Evolutionary conservation across 2,797 vertebrate genomes (phyloP), one percentile per base, ranked within the genome.

Genomic region (Amphiprion clarkii): DNA sequence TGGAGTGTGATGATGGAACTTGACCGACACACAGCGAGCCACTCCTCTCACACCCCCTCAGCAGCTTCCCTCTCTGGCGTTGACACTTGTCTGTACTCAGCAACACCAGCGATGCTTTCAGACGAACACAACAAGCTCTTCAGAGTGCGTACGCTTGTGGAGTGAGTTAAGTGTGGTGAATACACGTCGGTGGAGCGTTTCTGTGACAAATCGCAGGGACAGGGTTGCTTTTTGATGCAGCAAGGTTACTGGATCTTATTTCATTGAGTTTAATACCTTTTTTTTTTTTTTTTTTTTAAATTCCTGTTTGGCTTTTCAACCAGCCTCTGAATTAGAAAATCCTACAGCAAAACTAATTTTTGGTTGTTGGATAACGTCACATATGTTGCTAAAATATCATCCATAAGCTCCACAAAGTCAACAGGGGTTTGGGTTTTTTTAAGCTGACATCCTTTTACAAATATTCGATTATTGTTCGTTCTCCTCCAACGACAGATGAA

Each of bases 11-110:
- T 52, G 60, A 51, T 67, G 58, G 76, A 84, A 71, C 69, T 74
- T 84, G 69, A 81, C 73, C 23, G 1, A 40, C 16, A 56, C 57
- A 27, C 31, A 64, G 59, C 58, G 31, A 66, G 39, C 55, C 71
- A 33, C 67, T 84, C 72, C 51, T 61, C 72, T 67, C 73, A 83
- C 82, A 61, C 79, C 74, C 85, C 65, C 78, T 56, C 74, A 84
- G 68, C 84, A 88, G 85, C 76, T 87, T 82, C 78, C 55, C 74
- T 86, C 69, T 56, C 78, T 68, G 62, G 75, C 70, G 83, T 76
- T 68, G 70, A 85, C 86, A 77, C 79, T 84, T 67, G 78, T 73
- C 79, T 78, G 79, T 89, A 80, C 87, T 88, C 84, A 55, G 89
- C 87, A 91, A 89, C 85, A 71, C 13, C 27, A 65, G 8, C 23